These are phyloP conservation scores for Nerophis lumbriciformis DNA, from an alignment of 2,113 vertebrate genomes.

Conservation along the genomic window DNA sequence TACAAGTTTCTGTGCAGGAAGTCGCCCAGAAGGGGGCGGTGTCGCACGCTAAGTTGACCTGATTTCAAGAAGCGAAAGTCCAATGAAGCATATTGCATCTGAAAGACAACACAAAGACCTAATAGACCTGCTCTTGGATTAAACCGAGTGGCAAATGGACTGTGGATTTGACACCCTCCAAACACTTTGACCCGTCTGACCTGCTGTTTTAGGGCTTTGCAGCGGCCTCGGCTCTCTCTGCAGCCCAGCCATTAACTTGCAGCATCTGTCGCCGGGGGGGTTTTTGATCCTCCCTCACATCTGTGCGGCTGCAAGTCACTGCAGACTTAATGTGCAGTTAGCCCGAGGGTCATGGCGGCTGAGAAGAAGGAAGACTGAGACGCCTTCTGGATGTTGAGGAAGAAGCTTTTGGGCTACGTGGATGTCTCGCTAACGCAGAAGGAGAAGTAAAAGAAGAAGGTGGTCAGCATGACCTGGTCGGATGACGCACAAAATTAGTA, in stretches of 20 bases:
- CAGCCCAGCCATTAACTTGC: conserved; percentile 39
- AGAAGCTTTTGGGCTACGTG: conserved; percentile 4
- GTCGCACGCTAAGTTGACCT: neutral
- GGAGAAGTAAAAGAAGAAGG: neutral
- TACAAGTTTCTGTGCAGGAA: neutral
- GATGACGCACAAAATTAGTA: conserved; percentile 18
- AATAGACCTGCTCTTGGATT: no score
- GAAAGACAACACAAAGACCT: neutral
- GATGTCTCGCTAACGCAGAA: conserved; percentile 4
- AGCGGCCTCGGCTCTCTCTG: conserved; percentile 39
- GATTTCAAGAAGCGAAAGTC: neutral
- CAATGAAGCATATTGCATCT: neutral
- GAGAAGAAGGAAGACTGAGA: neutral
- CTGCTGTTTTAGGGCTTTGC: conserved; percentile 31
- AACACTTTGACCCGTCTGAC: conserved; percentile 57
- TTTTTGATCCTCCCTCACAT: conserved; percentile 54
- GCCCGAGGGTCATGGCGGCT: neutral
- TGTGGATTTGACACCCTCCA: conserved; percentile 38
- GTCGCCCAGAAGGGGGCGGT: conserved; percentile 1
- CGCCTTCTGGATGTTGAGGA: conserved; percentile 19
- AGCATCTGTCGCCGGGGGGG: conserved; percentile 52
- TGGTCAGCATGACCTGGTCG: neutral
- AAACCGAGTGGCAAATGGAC: conserved; percentile 12
- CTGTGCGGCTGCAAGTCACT: conserved; percentile 43
- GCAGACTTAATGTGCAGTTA: conserved; percentile 40